These are phyloP conservation scores for Prostheceraeus crozeri DNA, from an alignment of 2,888 invertebrate genomes.

Conservation along the genomic window DNA sequence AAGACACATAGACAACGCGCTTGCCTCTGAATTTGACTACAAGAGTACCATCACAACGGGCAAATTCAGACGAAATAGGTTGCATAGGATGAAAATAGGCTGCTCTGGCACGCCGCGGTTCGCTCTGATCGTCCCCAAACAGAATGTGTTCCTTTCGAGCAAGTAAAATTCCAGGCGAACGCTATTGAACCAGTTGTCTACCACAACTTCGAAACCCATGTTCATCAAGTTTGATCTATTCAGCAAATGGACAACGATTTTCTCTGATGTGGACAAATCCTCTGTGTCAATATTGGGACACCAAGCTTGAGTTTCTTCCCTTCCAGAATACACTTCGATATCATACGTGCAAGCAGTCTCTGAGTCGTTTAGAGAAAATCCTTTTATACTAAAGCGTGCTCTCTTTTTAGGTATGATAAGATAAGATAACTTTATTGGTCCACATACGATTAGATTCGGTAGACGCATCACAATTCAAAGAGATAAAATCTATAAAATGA, in stretches of 20 bases:
- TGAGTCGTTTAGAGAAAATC: constrained; percentile 16
- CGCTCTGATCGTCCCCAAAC: constrained; percentile 6
- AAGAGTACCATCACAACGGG: constrained; percentile 1
- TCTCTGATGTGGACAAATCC: constrained; percentile 12
- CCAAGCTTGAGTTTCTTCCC: constrained; percentile 10
- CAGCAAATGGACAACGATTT: constrained; percentile 11
- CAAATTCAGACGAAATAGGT: constrained; percentile 21
- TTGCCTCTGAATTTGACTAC: constrained; percentile 16
- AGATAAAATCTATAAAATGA: too few species aligned
- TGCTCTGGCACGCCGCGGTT: constrained; percentile 3
- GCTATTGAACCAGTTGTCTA: constrained; percentile 26
- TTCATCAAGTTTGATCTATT: neutral
- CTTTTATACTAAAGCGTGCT: constrained; percentile 24
- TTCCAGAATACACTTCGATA: constrained; percentile 5
- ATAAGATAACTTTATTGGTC: too few species aligned
- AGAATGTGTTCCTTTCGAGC: constrained; percentile 16
- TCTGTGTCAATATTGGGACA: constrained; percentile 25
- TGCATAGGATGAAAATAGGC: constrained; percentile 8
- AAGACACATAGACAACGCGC: constrained; percentile 22
- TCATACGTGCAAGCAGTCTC: constrained; percentile 19
- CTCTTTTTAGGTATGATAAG: constrained; percentile 19
- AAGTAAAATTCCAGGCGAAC: neutral
- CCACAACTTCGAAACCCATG: neutral
- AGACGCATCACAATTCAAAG: too few species aligned
- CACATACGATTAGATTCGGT: too few species aligned